Evolutionary conservation across 2,113 vertebrate species (phyloP).

Genomic region (Istiophorus platypterus): DNA sequence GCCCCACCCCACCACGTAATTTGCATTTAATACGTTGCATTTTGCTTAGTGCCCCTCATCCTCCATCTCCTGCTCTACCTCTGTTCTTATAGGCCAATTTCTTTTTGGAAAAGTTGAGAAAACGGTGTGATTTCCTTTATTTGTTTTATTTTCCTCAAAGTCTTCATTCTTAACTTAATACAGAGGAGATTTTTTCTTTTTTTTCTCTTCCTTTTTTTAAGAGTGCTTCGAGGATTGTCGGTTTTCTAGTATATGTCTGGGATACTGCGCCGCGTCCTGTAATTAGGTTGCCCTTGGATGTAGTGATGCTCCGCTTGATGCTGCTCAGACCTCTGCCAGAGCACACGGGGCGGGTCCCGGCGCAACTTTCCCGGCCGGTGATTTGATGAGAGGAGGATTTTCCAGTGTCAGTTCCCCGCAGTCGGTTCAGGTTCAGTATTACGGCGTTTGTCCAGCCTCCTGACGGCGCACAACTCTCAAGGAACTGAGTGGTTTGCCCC

Average conservation of each 20-base stretch:
- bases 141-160: neutral
- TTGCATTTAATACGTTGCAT: constrained; percentile 17
- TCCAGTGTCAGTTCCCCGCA: constrained; percentile 82
- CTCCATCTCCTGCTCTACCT: neutral
- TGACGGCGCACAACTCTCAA: constrained; percentile 86
- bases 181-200: too few relatives aligned
- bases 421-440: constrained; percentile 78
- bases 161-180: neutral
- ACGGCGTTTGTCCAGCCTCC: constrained; percentile 88
- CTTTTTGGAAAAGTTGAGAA: neutral
- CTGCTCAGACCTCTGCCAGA: constrained; percentile 38
- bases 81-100: neutral
- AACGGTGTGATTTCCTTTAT: neutral
- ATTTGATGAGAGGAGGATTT: constrained; percentile 86
- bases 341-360: constrained; percentile 82
- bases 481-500: constrained; percentile 78
- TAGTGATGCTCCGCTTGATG: constrained; percentile 60
- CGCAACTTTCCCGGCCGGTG: constrained; percentile 75
- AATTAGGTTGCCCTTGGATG: constrained; percentile 39
- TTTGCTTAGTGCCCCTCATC: neutral
- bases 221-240: neutral
- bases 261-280: constrained; percentile 9
- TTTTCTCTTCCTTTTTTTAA: too few relatives aligned
- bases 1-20: constrained; percentile 47
- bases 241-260: neutral